Percentiles rank a stretch among this genome's conserved stretches.
Evolutionary conservation across 2,888 invertebrate genomes (phyloP).

Genomic region (Clusia tigrina): DNA sequence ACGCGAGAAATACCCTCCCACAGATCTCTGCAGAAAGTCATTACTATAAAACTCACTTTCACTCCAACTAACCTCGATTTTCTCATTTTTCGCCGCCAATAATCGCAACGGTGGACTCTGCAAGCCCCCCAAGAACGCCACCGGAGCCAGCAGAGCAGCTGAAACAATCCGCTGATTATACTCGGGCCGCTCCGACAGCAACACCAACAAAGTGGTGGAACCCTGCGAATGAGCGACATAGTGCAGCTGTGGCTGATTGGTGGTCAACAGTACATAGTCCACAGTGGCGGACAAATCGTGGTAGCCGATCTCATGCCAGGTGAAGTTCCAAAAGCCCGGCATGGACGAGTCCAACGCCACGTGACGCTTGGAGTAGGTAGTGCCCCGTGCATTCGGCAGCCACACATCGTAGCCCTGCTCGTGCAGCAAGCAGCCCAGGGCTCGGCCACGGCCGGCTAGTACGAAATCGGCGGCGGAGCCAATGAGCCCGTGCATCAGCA

Average conservation of each 20-base stretch:
- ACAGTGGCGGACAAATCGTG: constrained; percentile 56
- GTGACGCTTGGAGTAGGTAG: constrained; percentile 55
- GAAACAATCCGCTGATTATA: constrained; percentile 52
- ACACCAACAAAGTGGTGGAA: constrained; percentile 53
- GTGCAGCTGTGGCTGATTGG: constrained; percentile 49
- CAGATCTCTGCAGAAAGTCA: no score
- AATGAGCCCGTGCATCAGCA: constrained; percentile 59
- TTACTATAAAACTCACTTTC: no score
- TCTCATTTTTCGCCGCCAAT: constrained; percentile 44
- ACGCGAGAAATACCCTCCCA: no score
- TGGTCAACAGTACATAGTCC: constrained; percentile 51
- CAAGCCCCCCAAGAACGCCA: constrained; percentile 51
- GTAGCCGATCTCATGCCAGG: constrained; percentile 60
- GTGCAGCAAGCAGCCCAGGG: constrained; percentile 51
- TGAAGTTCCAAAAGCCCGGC: constrained; percentile 57
- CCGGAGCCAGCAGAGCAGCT: constrained; percentile 52
- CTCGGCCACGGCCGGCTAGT: constrained; percentile 44
- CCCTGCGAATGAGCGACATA: constrained; percentile 61
- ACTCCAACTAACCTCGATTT: constrained; percentile 49
- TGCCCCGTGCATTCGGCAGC: constrained; percentile 59
- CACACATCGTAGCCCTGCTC: constrained; percentile 59
- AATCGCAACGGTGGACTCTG: constrained; percentile 52
- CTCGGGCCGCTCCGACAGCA: constrained; percentile 53
- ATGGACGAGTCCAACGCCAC: constrained; percentile 42
- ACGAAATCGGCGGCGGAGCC: constrained; percentile 58